Evolutionary conservation across 2,888 invertebrate species (phyloP), one percentile per base, ranked within the genome.

Genomic region (Plutella xylostella): DNA sequence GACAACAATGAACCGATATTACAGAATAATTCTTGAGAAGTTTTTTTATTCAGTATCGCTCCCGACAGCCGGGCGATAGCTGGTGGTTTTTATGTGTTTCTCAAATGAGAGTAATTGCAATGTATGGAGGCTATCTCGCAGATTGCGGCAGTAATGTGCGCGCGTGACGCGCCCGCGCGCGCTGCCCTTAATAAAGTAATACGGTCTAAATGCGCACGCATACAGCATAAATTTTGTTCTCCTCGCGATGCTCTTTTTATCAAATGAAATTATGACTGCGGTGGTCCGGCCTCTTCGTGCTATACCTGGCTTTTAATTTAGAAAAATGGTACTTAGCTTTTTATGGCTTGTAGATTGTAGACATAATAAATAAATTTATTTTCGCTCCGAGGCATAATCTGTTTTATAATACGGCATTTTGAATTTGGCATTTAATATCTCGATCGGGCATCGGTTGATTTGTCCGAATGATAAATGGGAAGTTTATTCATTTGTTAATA

Each of bases 111-210:
- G 65, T 77, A 78, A 80, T 79, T 75, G 71, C 71, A 68, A 72
- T 43, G 73, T 72, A 72, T 67, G 63, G 65, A 34, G 37, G 74
- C 73, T 71, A 76, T 73, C 70, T 65, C 60, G 62, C 58, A 65
- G 65, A 68, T 72, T 58, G 65, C 65, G 53, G 60, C 61, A 52
- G 67, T 65, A 69, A 64, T 68, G 66, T 57, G 49, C 57, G 54
- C 39, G 42, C 34, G 42, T 33, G 34, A 34, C n/a, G 33, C 19
- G 33, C 34, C 30, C 12, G 53, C 64, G 68, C 65, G 61, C 72
- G 65, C 62, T 68, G 76, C 68, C 72, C 73, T 78, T 80, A 76
- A 80, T 80, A 79, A 80, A 80, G 80, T 76, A 76, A 80, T 83
- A 78, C 74, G 68, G 73, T 79, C 80, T 74, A 77, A 80, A 83